A percentile compares a stretch with the other conserved stretches of the same genome.
These are phyloP conservation scores for Beroe ovata DNA, from an alignment of 37 sponge, comb jelly and placozoan genomes.

Conservation along the genomic window DNA sequence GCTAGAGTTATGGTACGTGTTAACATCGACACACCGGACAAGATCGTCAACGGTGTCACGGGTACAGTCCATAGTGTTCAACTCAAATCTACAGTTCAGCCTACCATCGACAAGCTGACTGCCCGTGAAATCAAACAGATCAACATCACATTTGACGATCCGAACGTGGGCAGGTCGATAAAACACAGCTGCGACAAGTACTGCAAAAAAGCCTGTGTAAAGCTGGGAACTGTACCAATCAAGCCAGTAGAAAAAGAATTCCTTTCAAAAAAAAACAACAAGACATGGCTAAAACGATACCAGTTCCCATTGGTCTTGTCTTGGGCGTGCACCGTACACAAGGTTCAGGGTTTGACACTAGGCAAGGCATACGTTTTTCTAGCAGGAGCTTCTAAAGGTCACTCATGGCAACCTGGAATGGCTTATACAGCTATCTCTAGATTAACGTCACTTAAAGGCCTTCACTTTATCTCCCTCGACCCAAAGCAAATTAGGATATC, in stretches of 20 bases:
- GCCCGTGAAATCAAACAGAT: neutral
- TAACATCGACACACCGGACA: conserved; percentile 8
- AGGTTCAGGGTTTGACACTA: conserved; percentile 1
- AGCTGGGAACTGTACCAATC: neutral
- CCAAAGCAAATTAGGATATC: neutral
- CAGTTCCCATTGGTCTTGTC: neutral
- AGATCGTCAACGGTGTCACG: conserved; percentile 20
- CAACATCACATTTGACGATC: neutral
- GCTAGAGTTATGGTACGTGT: conserved; percentile 34
- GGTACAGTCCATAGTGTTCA: neutral
- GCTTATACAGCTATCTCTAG: conserved; percentile 53
- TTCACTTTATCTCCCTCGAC: neutral
- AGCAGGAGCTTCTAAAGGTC: neutral
- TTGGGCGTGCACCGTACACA: neutral
- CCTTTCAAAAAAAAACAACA: no score
- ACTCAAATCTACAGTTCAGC: neutral
- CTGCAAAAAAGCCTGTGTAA: neutral
- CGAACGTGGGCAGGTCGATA: neutral
- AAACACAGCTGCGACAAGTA: neutral
- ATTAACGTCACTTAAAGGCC: neutral
- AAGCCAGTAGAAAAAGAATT: conserved; percentile 20
- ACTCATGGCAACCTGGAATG: conserved; percentile 39
- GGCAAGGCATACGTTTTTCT: neutral
- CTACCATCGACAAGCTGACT: neutral
- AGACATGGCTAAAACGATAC: neutral